Evolutionary conservation across 2,113 vertebrate genomes (phyloP).

Genomic region (Odocoileus hemionus): DNA sequence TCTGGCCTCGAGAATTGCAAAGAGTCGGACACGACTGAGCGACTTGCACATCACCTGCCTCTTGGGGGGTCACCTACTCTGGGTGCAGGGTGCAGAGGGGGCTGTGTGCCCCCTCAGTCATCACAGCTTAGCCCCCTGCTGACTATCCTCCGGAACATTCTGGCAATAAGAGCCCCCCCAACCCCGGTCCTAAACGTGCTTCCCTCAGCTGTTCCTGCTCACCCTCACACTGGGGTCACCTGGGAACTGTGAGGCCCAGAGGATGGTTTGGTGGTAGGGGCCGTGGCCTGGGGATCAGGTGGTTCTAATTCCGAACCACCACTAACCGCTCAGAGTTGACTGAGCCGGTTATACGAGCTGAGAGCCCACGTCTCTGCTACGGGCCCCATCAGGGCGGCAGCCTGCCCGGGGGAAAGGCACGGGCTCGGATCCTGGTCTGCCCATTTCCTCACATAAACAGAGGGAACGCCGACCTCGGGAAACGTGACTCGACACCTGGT

Average conservation of each 20-base stretch:
- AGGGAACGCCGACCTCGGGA: not conserved
- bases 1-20: not conserved
- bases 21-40: not conserved
- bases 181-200: accelerated
- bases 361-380: not conserved
- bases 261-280: not conserved
- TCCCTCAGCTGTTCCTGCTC: not conserved
- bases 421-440: not conserved
- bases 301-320: no score
- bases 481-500: accelerated
- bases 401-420: not conserved
- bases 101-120: not conserved
- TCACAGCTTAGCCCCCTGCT: not conserved
- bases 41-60: not conserved
- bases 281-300: not conserved
- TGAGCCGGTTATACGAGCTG: accelerated
- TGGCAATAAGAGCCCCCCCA: accelerated
- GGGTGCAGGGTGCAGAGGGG: accelerated
- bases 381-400: not conserved
- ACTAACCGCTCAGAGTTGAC: accelerated
- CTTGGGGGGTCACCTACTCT: not conserved
- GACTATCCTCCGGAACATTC: not conserved
- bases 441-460: accelerated
- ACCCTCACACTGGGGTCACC: not conserved
- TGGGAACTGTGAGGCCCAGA: not conserved